Base-by-base conservation (phyloP, 2,113 vertebrate genomes). In the Sylvia atricapilla region DNA sequence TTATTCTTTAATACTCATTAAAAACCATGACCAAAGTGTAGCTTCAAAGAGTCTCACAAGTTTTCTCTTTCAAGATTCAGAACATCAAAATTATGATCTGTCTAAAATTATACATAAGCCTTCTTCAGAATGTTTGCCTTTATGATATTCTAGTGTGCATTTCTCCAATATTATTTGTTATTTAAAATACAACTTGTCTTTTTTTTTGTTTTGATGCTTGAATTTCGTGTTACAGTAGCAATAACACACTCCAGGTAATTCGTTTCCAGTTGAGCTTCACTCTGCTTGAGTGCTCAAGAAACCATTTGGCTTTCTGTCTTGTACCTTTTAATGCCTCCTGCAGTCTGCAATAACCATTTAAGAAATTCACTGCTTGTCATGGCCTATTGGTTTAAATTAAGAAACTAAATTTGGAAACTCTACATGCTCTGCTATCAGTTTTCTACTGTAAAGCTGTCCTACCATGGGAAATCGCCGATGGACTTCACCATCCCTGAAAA, bases 391-490 rank as follows among this genome's bases (percentile, higher is more conserved):
- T 92, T 96, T 79, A 94, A 94, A 86, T 94, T 66, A 66, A 92
- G 95, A 93, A 93, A 46, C 37, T 82, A 84, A 92, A 90, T 74
- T 76, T 94, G 84, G 78, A 89, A 84, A 84, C 82, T 91, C 55
- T 67, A 69, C 76, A 72, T 93, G 63, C 37, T 95, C 30, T 89
- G 17, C 60, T 87, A 80, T 89, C 80, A 92, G 39, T 37, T 94
- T 94, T 84, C 50, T 35, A 30, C 11, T 58, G n/a, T 69, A 93
- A 90, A 93, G 7, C 33, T 87, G 63, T 62, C 27, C 67, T 79
- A 30, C 55, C 20, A 30, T 47, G 47, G 47, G 62, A 95, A 96
- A 93, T 24, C 90, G 25, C 53, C 79, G 92, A 52, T 41, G 47
- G 72, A 67, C 55, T 49, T 83, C 53, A 89, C 81, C 49, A 43